Evolutionary conservation across 2,113 vertebrate genomes (phyloP).

Genomic region (Erythrocercus mccallii): DNA sequence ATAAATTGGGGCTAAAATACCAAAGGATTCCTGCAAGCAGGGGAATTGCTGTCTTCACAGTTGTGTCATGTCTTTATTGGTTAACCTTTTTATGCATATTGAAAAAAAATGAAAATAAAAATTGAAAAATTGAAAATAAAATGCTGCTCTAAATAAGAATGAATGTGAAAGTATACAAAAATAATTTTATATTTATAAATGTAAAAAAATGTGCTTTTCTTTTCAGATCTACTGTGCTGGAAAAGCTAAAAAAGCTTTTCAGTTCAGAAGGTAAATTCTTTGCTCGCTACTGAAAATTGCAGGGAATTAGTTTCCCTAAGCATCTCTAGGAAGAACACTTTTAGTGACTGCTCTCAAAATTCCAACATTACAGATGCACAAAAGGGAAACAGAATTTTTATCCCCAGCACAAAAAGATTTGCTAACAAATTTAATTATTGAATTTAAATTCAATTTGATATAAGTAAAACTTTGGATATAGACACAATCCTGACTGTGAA

Average conservation of each 20-base stretch:
- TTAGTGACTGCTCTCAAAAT: background rate
- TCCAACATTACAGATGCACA: background rate
- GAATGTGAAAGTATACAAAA: conserved; percentile 65
- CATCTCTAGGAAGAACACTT: background rate
- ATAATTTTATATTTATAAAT: background rate
- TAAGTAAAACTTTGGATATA: background rate
- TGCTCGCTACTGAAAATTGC: background rate
- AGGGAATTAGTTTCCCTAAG: background rate
- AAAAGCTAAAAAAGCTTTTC: background rate
- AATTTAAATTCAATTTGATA: background rate
- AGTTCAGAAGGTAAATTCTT: background rate
- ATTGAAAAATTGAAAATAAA: no score
- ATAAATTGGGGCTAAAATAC: conserved; percentile 75
- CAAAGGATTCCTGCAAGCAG: conserved; percentile 66
- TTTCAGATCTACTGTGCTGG: background rate
- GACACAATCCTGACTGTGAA: background rate
- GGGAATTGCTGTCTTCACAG: background rate
- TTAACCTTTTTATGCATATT: conserved; percentile 51
- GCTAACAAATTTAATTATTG: background rate
- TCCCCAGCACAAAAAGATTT: background rate
- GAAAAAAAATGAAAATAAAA: no score
- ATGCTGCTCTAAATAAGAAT: conserved; percentile 72
- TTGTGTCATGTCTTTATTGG: conserved; percentile 73
- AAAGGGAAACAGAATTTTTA: background rate
- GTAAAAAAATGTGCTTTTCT: conserved; percentile 59